A percentile compares a stretch with the other conserved stretches of the same genome.
phyloP scores from a whole-genome alignment of 2,888 invertebrate species.

The Aricia artaxerxes region DNA sequence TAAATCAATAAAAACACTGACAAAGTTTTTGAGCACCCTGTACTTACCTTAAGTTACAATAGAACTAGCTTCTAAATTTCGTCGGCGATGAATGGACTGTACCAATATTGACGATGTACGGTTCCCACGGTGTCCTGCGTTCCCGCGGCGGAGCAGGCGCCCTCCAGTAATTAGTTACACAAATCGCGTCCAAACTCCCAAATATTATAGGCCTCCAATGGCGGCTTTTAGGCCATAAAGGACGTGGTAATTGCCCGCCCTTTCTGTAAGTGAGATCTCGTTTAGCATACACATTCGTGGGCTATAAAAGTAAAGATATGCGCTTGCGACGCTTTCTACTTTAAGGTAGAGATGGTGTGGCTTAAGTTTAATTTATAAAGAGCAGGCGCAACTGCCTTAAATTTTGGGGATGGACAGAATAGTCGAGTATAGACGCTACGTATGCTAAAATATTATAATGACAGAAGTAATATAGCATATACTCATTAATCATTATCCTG shows the following conservation, averaged over 20 bases:
- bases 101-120: constrained; percentile 68
- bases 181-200: constrained; percentile 72
- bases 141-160: constrained; percentile 63
- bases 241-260: constrained; percentile 73
- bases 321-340: too few species aligned
- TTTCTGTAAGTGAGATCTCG: constrained; percentile 58
- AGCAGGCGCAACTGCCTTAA: too few species aligned
- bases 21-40: neutral
- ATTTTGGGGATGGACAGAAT: too few species aligned
- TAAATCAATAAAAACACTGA: neutral
- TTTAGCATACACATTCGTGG: constrained; percentile 12
- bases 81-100: constrained; percentile 64
- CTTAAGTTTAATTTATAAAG: too few species aligned
- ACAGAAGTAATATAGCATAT: too few species aligned
- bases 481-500: too few species aligned
- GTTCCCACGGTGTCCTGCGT: constrained; percentile 76
- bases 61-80: constrained; percentile 59
- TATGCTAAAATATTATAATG: too few species aligned
- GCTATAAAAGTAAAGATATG: constrained; percentile 3
- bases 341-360: too few species aligned
- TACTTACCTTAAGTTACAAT: constrained; percentile 59
- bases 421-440: too few species aligned
- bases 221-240: constrained; percentile 76
- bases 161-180: constrained; percentile 63
- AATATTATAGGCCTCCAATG: constrained; percentile 68